A percentile compares a stretch with the other conserved stretches of the same genome.
These are phyloP conservation scores for Hippopotamus amphibius DNA, from an alignment of 2,113 vertebrate genomes.

Conservation along the genomic window DNA sequence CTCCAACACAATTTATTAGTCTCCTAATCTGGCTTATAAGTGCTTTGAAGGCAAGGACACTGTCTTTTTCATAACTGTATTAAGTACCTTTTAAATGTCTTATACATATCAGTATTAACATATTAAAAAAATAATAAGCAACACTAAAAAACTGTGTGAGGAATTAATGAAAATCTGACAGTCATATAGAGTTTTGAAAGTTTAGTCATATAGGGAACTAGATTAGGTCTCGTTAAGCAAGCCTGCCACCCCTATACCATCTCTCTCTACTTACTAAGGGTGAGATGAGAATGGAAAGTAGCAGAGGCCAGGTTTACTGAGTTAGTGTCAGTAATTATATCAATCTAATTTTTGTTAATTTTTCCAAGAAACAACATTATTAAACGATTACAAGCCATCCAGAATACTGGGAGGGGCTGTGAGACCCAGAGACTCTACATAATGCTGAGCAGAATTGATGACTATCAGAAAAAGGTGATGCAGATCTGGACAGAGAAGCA, in stretches of 20 bases:
- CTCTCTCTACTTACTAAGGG: not conserved
- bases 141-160: not conserved
- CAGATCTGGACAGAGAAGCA: conserved; percentile 73
- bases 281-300: not conserved
- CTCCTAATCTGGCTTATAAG: conserved; percentile 19
- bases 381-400: conserved; percentile 70
- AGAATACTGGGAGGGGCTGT: conserved; percentile 77
- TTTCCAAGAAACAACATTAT: conserved; percentile 77
- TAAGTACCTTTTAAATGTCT: not conserved
- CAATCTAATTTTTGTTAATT: conserved; percentile 46
- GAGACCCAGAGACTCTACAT: conserved; percentile 66
- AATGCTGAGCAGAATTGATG: conserved; percentile 77
- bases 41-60: conserved; percentile 30
- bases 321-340: not conserved
- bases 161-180: not conserved
- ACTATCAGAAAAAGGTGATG: conserved; percentile 77
- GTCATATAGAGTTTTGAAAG: conserved; percentile 35
- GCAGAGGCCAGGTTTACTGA: not conserved
- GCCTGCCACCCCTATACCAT: not conserved
- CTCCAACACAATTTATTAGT: not conserved
- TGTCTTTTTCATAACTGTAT: conserved; percentile 16
- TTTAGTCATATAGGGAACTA: not conserved
- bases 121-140: conserved; percentile 50
- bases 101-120: not conserved
- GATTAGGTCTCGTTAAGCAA: conserved; percentile 12